These are phyloP conservation scores for Onychostruthus taczanowskii DNA, from an alignment of 2,113 vertebrate genomes.

Conservation along the genomic window DNA sequence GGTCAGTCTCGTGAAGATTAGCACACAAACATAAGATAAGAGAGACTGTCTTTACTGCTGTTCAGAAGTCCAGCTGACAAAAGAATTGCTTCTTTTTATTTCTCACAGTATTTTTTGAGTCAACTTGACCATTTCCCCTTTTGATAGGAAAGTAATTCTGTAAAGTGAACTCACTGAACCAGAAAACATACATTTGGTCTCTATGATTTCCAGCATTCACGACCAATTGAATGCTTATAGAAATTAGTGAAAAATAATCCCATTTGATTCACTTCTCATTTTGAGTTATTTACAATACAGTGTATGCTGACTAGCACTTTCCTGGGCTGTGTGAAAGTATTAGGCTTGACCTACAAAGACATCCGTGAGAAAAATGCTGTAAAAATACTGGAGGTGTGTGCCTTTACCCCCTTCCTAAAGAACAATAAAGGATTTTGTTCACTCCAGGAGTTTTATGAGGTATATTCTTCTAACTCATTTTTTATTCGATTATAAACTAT, in stretches of 20 bases:
- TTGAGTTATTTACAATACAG: slow-evolving; percentile 40
- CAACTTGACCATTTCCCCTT: slow-evolving; percentile 47
- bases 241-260: slow-evolving; percentile 47
- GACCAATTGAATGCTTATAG: slow-evolving; percentile 52
- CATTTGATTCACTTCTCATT: slow-evolving; percentile 43
- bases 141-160: slow-evolving; percentile 46
- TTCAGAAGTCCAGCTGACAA: slow-evolving; percentile 10
- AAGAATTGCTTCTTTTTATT: slow-evolving; percentile 29
- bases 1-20: not conserved
- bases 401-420: not conserved
- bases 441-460: not conserved
- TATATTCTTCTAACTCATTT: not conserved
- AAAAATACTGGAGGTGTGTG: not conserved
- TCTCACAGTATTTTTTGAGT: slow-evolving; percentile 31
- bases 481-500: not conserved
- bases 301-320: slow-evolving; percentile 32
- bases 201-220: slow-evolving; percentile 45
- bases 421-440: not conserved
- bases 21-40: not conserved
- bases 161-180: slow-evolving; percentile 18
- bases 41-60: not conserved
- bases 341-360: not conserved
- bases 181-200: slow-evolving; percentile 29
- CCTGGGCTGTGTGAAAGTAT: not conserved
- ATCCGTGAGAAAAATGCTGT: not conserved